These are phyloP conservation scores for Cactoblastis cactorum DNA, from an alignment of 2,888 invertebrate genomes.

Conservation along the genomic window DNA sequence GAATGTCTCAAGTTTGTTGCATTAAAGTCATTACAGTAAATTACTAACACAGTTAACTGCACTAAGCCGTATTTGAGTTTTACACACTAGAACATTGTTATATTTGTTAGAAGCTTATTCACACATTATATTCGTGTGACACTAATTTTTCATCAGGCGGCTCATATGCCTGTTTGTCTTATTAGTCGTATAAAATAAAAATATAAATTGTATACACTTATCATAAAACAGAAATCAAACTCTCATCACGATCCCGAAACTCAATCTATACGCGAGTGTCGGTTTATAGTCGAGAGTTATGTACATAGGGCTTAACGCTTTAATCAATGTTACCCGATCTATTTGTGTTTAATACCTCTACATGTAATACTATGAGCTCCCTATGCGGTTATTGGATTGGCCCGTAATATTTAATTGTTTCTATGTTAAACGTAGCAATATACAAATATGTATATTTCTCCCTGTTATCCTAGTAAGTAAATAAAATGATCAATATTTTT, in stretches of 20 bases:
- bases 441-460: too few species aligned
- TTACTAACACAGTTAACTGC: background rate
- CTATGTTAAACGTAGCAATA: too few species aligned
- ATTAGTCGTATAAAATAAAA: too few species aligned
- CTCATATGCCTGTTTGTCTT: too few species aligned
- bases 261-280: too few species aligned
- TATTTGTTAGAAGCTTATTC: background rate
- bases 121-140: background rate
- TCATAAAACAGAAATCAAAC: background rate
- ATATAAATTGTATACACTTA: too few species aligned
- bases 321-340: conserved; percentile 12
- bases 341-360: background rate
- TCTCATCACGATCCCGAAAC: too few species aligned
- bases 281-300: background rate
- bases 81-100: background rate
- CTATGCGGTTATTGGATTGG: background rate
- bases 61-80: background rate
- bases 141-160: too few species aligned
- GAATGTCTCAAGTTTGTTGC: background rate
- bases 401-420: background rate
- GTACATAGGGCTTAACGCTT: conserved; percentile 9
- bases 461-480: background rate
- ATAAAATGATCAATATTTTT: too few species aligned
- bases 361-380: background rate
- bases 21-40: background rate